Evolutionary conservation across 1,140 invertebrate species (phyloP), one percentile per base, ranked within the genome.

Genomic region (Diabrotica virgifera): DNA sequence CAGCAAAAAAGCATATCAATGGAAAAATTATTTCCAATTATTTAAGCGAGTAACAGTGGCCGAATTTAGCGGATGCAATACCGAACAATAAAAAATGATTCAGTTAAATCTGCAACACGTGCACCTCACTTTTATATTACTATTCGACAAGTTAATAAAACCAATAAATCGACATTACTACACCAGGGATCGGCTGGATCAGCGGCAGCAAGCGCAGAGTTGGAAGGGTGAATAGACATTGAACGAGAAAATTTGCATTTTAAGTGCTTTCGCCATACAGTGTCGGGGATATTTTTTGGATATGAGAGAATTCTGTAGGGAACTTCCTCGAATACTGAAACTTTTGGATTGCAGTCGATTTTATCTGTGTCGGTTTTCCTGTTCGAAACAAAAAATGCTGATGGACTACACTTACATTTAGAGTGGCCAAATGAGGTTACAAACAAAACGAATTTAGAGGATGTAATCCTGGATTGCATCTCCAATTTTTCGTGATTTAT

Each of bases 131-230:
- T 14, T 50, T 10, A 60, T 40, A 60, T 60, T 60, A 60, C 59
- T 60, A 60, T 60, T 52, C 59, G 40, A 60, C 40, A 60, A 60
- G 59, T 60, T 60, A 60, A 60, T 60, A 60, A 60, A 60, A 60
- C 59, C 59, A 60, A 52, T 60, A 60, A 60, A 60, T 60, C 59
- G 40, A 46, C 40, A 60, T 40, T 60, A 51, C 40, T 51, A 36
- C 13, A 24, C 53, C 10, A 14, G 5, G 13, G 53, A 55, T 24
- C 6, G 8, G 40, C 8, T 46, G 40, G n/a, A 46, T 46, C 40
- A n/a, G 40, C 40, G n/a, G n/a, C 40, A 24, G 59, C 59, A 60
- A 14, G 38, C 59, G 59, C 14, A 52, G 38, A 38, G 59, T 14
- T 24, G n/a, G 55, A 35, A 36, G 46, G 59, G 59, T 24, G 36